Evolutionary conservation across 1,140 invertebrate species (phyloP).

Genomic region (Neuroterus valhalla): DNA sequence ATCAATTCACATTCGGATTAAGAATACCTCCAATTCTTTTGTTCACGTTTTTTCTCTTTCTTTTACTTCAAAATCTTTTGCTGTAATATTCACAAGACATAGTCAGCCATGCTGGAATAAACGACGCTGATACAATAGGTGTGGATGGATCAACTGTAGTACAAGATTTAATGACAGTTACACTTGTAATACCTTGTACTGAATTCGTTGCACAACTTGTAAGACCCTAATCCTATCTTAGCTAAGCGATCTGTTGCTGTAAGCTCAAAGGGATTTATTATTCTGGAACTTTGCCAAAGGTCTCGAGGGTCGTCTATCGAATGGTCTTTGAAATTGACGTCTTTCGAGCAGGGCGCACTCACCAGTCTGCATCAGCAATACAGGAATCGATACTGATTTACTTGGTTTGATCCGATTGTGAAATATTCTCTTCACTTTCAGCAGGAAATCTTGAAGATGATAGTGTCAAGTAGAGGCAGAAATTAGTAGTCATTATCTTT

Average conservation of each 20-base stretch:
- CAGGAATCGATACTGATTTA: neutral
- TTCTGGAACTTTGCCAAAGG: conserved; percentile 15
- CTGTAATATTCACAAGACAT: no score
- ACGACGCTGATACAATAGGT: no score
- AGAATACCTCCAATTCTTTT: no score
- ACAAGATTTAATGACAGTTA: no score
- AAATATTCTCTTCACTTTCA: neutral
- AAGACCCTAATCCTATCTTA: neutral
- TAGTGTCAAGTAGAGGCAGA: neutral
- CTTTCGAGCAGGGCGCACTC: neutral
- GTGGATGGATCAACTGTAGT: no score
- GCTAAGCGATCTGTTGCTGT: conserved; percentile 24
- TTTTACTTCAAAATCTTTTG: conserved; percentile 8
- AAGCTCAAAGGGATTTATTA: conserved; percentile 27
- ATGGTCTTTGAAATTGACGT: conserved; percentile 7
- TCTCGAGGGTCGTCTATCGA: neutral
- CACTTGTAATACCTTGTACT: no score
- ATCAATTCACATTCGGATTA: no score
- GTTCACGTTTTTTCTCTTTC: neutral
- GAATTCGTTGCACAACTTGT: no score
- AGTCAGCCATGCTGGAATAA: no score
- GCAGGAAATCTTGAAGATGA: no score
- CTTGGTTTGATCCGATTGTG: neutral
- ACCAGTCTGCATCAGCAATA: no score
- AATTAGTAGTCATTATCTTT: no score